Base-by-base conservation (phyloP, 2,797 vertebrate genomes). In the Falco berigora region DNA sequence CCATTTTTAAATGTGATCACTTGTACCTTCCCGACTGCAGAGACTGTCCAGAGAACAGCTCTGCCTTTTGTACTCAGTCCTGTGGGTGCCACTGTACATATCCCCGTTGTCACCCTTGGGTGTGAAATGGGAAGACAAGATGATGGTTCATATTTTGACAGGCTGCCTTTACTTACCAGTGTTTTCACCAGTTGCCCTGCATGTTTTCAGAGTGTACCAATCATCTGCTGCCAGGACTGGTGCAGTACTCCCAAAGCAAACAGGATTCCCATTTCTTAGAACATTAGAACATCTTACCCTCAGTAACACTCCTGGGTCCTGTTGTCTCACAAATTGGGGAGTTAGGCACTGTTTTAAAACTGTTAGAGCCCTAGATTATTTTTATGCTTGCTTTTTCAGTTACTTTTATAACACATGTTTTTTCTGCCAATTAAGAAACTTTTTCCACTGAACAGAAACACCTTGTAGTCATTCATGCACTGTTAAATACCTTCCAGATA, bases 151-250 rank as follows among this genome's bases (percentile, higher is more conserved):
- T 34, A 14, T 72, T 64, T 36, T 19, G 8, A 2, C 5, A 4
- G 13, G 32, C 50, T 80, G 50, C 44, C 49, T 32, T 64, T 86
- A 18, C 36, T 71, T 44, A 23, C 13, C 52, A 14, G 36, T 9
- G n/a, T 40, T 44, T 47, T 73, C 34, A 4, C 19, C n/a, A 13
- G 1, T 15, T 32, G n/a, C 46, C 44, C 23, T 24, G 20, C 8
- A 0, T 9, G 32, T 36, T 56, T 63, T 64, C 46, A 36, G 59
- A 7, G 34, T 8, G 2, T 4, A 9, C 24, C 24, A 8, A 17
- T 14, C 38, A 7, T 22, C 69, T 63, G 38, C 67, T 52, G 34
- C 24, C 53, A 10, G 75, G 59, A 42, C 71, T 24, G 56, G 38
- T 8, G 16, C 64, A 21, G 58, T 46, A 5, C 28, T 55, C 36